These are phyloP conservation scores for Alcedo quadribrachys DNA, from an alignment of 2,797 vertebrate species.

Conservation along the genomic window DNA sequence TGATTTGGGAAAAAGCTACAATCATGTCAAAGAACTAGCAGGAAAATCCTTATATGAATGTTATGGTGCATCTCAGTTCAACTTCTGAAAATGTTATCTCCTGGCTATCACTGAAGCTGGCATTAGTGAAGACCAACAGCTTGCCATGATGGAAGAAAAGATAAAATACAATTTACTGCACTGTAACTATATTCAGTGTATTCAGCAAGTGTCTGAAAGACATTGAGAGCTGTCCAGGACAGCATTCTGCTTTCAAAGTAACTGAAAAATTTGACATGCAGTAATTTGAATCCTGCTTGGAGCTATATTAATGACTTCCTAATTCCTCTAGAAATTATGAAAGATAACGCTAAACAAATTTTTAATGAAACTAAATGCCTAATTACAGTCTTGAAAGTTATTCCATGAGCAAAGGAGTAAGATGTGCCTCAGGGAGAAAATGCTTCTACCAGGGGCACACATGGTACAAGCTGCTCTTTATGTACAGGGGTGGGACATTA, in stretches of 20 bases:
- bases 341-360: not conserved
- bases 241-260: not conserved
- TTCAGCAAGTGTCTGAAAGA: not conserved
- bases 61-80: not conserved
- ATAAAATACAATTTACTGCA: not conserved
- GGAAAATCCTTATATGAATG: not conserved
- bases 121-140: not conserved
- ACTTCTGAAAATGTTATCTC: not conserved
- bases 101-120: not conserved
- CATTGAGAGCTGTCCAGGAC: not conserved
- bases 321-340: not conserved
- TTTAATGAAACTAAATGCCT: not conserved
- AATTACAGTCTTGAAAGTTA: not conserved
- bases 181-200: not conserved
- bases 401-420: not conserved
- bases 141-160: not conserved
- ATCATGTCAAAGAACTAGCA: not conserved
- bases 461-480: not conserved
- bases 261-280: not conserved
- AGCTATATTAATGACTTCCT: not conserved
- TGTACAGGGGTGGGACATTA: not conserved
- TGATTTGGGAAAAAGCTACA: not conserved
- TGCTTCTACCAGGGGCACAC: not conserved
- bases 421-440: not conserved
- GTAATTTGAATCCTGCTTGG: not conserved